Evolutionary conservation across 2,113 vertebrate species (phyloP), one percentile per base, ranked within the genome.

Genomic region (Cepphus grylle): DNA sequence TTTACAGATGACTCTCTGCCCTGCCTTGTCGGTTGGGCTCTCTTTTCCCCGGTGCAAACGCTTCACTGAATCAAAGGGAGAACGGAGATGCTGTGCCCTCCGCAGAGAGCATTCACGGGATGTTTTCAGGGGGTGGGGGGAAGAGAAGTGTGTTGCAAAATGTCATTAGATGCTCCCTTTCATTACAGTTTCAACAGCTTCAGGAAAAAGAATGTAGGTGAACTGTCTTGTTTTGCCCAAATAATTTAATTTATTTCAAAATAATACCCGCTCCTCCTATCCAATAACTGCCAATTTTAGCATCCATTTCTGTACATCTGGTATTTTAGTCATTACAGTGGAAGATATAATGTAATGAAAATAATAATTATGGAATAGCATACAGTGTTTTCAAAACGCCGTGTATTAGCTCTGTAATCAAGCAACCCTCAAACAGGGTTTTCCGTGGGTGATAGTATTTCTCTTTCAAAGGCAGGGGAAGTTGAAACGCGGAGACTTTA

Each of bases 401-500:
- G 0, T 36, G 29, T 89, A 90, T 95, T 94, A 95, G n/a, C 56
- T 94, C 88, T 96, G 30, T 89, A 94, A 96, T 97, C 85, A 96
- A 91, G 38, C 85, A 82, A 27, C 70, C 63, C 69, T 95, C 71
- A 74, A 47, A 76, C 84, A 83, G 3, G 13, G 6, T 77, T 87
- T 94, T 82, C 47, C 62, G 66, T 45, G 77, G 67, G 61, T 66
- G 94, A 83, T 83, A 58, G 86, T 63, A 84, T 95, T 96, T 90
- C 93, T 91, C 30, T 96, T 92, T 97, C 94, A 96, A 95, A 96
- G 91, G 80, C 74, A 47, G 61, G 81, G 80, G 78, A 90, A 96
- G 84, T 58, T 66, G 93, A 96, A 98, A 67, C 91, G 63, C 77
- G 38, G 79, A 93, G 93, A 79, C 78, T 53, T 73, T 77, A 94